Evolutionary conservation across 2,888 invertebrate species (phyloP).

Genomic region (Trichopria drosophilae): DNA sequence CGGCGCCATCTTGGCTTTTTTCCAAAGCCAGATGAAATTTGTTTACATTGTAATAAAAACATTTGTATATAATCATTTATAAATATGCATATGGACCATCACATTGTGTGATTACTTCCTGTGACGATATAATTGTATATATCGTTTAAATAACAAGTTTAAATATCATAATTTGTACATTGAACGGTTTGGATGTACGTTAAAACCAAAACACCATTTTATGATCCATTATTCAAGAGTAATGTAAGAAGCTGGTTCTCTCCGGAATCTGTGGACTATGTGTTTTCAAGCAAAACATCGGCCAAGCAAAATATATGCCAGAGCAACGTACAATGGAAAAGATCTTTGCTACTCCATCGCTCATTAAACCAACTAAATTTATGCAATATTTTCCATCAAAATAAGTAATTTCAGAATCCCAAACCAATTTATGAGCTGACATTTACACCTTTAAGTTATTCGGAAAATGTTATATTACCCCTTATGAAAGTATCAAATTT

Average conservation of each 20-base stretch:
- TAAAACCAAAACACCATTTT: slow-evolving; percentile 37
- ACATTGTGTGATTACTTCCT: too few species aligned
- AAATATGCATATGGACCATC: too few species aligned
- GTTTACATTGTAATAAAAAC: too few species aligned
- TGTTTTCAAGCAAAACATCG: slow-evolving; percentile 3
- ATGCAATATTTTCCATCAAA: slow-evolving; percentile 19
- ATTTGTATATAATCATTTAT: too few species aligned
- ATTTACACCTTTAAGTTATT: background rate
- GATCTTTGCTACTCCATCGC: background rate
- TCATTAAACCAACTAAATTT: slow-evolving; percentile 16
- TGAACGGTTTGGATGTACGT: slow-evolving; percentile 7
- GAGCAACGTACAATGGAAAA: background rate
- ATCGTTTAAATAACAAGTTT: too few species aligned
- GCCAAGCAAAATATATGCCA: background rate
- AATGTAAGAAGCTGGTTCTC: slow-evolving; percentile 33
- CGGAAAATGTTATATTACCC: slow-evolving; percentile 5
- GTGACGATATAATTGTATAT: too few species aligned
- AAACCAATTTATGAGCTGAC: background rate
- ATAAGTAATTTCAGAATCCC: background rate
- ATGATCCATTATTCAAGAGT: slow-evolving; percentile 34
- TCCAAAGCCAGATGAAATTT: too few species aligned
- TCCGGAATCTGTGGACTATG: slow-evolving; percentile 14
- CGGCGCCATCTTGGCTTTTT: too few species aligned
- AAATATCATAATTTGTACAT: slow-evolving; percentile 16
- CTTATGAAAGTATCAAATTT: slow-evolving; percentile 3